Evolutionary conservation across 2,113 vertebrate genomes (phyloP).

Genomic region (Oryzias melastigma): DNA sequence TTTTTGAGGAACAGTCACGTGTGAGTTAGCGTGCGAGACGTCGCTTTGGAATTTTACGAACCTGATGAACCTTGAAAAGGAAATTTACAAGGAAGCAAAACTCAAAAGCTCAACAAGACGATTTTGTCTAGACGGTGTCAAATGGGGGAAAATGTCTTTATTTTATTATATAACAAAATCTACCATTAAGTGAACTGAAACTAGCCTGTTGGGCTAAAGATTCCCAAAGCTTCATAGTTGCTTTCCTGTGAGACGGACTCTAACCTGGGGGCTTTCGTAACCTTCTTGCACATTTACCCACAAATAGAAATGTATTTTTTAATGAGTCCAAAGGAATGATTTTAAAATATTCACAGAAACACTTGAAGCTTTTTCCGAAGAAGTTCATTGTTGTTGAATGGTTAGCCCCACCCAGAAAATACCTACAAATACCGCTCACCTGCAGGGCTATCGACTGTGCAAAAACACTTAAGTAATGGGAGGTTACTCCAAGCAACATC

Average conservation of each 20-base stretch:
- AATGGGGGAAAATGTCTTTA: not conserved
- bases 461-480: conserved; percentile 56
- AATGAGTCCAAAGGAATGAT: conserved; percentile 37
- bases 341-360: conserved; percentile 19
- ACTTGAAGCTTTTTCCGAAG: conserved; percentile 10
- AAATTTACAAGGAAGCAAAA: not conserved
- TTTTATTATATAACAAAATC: not conserved
- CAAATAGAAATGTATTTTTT: conserved; percentile 14
- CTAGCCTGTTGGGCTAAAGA: not conserved
- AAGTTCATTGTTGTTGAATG: conserved; percentile 18
- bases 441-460: conserved; percentile 48
- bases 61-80: conserved; percentile 1
- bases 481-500: conserved; percentile 36
- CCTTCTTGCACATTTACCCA: conserved; percentile 1
- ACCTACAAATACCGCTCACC: conserved; percentile 19
- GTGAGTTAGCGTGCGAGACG: not conserved
- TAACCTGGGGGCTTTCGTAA: not conserved
- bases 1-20: conserved; percentile 2
- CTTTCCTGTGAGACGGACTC: not conserved
- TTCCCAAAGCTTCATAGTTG: not conserved
- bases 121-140: not conserved
- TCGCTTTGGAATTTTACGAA: not conserved
- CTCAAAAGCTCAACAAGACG: not conserved
- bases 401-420: conserved; percentile 22
- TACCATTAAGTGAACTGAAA: conserved; percentile 6